Evolutionary conservation across 2,888 invertebrate genomes (phyloP).

Genomic region (Netelia melanura): DNA sequence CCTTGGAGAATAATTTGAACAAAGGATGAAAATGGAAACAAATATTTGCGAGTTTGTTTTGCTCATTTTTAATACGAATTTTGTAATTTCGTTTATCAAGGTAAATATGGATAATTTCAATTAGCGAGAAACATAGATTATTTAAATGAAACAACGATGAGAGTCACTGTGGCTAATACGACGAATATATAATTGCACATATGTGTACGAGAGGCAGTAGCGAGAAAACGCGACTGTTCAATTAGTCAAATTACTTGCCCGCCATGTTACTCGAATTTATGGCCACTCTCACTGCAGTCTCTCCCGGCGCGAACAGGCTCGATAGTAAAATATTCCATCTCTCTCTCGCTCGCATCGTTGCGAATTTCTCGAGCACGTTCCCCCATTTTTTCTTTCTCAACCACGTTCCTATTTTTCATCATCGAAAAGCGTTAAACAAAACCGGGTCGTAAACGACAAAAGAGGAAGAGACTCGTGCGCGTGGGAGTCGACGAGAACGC

Average conservation of each 20-base stretch:
- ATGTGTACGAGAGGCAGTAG: conserved; percentile 12
- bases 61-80: neutral
- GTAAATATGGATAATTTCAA: neutral
- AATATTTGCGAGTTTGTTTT: too few relatives aligned
- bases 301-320: conserved; percentile 1
- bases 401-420: neutral
- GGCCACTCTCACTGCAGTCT: conserved; percentile 28
- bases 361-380: neutral
- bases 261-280: conserved; percentile 64
- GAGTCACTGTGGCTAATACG: conserved; percentile 33
- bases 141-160: conserved; percentile 23
- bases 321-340: conserved; percentile 8
- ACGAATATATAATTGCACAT: conserved; percentile 2
- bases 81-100: neutral
- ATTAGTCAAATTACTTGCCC: conserved; percentile 67
- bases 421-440: neutral
- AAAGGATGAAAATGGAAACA: too few relatives aligned
- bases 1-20: too few relatives aligned
- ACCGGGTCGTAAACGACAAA: neutral
- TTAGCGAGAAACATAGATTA: neutral
- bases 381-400: neutral
- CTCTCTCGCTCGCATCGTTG: neutral
- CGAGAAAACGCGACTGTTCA: conserved; percentile 65
- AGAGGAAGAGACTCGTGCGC: neutral
- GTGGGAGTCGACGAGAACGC: conserved; percentile 13